Conservation (phyloP, 2,113 vertebrate genomes). For the Calyptommatus sinebrachiatus region DNA sequence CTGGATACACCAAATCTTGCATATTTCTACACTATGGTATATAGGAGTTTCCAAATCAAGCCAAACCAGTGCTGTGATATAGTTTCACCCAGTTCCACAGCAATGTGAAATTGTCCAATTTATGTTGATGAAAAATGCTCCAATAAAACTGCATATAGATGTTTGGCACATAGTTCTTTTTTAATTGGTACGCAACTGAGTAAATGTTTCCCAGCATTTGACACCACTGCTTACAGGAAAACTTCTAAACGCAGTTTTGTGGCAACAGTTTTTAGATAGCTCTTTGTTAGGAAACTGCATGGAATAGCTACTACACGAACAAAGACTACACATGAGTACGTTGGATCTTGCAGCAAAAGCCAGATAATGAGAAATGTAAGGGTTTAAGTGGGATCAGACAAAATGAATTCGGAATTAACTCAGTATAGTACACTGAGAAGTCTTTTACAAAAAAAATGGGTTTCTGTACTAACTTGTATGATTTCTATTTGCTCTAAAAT, state of each 20-base stretch:
- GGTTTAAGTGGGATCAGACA: background rate
- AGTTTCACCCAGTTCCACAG: background rate
- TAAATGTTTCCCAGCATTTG: background rate
- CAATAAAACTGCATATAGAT: background rate
- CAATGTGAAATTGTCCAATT: background rate
- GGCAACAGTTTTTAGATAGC: background rate
- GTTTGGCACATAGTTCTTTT: background rate
- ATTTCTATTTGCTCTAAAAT: conserved; percentile 33
- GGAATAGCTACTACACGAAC: background rate
- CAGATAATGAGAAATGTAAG: background rate
- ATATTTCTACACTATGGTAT: too few relatives aligned
- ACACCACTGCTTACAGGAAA: background rate
- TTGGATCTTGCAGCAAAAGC: conserved; percentile 15
- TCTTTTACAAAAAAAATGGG: background rate
- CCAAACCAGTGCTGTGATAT: background rate
- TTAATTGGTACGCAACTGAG: background rate
- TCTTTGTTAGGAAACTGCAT: background rate
- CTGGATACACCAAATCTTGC: too few relatives aligned
- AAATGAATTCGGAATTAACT: background rate
- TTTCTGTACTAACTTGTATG: conserved; percentile 32
- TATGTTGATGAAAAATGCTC: background rate
- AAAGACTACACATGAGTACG: background rate
- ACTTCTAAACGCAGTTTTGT: background rate
- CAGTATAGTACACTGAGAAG: background rate
- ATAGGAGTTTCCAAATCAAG: conserved; percentile 2